Conservation (phyloP, 2,797 vertebrate species). For the Lateolabrax maculatus region DNA sequence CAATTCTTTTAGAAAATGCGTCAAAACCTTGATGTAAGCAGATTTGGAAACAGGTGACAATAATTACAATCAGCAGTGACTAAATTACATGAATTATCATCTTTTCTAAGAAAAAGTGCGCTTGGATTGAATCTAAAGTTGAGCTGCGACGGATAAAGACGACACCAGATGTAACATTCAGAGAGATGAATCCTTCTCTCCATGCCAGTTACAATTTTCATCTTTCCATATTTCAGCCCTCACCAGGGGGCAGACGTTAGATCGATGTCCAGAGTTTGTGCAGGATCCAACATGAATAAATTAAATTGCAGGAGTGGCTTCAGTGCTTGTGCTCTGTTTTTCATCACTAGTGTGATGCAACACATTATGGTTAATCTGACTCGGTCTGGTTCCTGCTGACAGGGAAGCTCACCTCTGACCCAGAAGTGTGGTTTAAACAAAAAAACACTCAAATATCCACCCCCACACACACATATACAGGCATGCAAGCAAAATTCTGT, state of each 20-base stretch:
- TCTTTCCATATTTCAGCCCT: conserved; percentile 2
- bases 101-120: neutral
- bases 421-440: conserved; percentile 53
- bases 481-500: conserved; percentile 20
- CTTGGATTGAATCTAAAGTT: neutral
- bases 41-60: neutral
- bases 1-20: neutral
- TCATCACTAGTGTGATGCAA: conserved; percentile 70
- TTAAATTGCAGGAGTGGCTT: conserved; percentile 16
- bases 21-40: neutral
- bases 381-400: conserved; percentile 61
- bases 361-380: conserved; percentile 69
- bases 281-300: conserved; percentile 16
- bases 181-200: neutral
- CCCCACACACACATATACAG: conserved; percentile 10
- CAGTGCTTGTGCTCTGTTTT: conserved; percentile 22
- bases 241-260: neutral
- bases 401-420: conserved; percentile 65
- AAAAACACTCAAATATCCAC: conserved; percentile 50
- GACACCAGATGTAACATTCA: neutral
- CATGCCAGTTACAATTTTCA: neutral
- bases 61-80: neutral
- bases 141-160: neutral
- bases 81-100: neutral
- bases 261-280: conserved; percentile 8